phyloP scores from a whole-genome alignment of 2,113 vertebrate species.

The Rhinichthys klamathensis region DNA sequence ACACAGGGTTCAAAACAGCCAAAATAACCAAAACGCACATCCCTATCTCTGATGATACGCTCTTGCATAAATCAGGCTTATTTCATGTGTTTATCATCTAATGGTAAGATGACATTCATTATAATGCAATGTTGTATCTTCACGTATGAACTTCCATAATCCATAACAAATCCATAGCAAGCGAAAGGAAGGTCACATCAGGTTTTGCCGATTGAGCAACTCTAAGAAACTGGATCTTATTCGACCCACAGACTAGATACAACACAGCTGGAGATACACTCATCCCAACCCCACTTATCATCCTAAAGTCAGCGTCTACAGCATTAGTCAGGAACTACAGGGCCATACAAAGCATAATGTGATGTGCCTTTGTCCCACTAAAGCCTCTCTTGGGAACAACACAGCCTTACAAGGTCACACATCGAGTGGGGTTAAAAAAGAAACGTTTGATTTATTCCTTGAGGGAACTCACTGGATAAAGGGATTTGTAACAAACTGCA shows the following conservation, averaged over 20 bases:
- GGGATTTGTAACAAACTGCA: neutral
- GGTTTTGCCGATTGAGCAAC: neutral
- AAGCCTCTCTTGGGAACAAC: neutral
- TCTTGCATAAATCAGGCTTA: neutral
- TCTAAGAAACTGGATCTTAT: slow-evolving; percentile 9
- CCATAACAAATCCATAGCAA: neutral
- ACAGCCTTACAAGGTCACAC: slow-evolving; percentile 31
- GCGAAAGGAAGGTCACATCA: neutral
- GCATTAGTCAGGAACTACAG: neutral
- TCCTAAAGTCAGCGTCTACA: slow-evolving; percentile 31
- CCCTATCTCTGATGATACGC: neutral
- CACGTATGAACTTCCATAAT: neutral
- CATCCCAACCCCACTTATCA: slow-evolving; percentile 22
- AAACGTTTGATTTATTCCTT: slow-evolving; percentile 15
- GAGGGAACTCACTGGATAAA: neutral
- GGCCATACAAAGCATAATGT: neutral
- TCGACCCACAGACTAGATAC: slow-evolving; percentile 1
- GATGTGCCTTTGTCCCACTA: neutral
- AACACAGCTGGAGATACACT: slow-evolving; percentile 16
- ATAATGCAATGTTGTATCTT: neutral
- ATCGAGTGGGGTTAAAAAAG: neutral
- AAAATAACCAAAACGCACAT: neutral
- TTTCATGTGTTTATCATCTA: neutral
- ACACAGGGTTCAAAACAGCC: neutral
- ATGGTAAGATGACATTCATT: neutral